phyloP scores from a whole-genome alignment of 2,888 invertebrate species.

The Diaperis boleti region DNA sequence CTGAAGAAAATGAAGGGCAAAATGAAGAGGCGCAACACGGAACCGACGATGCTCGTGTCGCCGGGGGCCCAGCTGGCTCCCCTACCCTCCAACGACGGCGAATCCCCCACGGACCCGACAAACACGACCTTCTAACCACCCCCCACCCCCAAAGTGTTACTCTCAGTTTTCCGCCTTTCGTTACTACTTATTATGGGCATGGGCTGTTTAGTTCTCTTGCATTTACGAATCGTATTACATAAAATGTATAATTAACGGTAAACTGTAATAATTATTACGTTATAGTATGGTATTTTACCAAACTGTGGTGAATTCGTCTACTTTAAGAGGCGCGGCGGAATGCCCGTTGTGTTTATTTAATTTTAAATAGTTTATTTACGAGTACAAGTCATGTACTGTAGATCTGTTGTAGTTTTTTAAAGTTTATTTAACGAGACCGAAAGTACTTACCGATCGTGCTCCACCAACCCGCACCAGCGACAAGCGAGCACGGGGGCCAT shows the following conservation, averaged over 20 bases:
- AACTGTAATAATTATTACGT: constrained; percentile 71
- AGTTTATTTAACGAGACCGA: constrained; percentile 50
- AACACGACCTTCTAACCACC: constrained; percentile 63
- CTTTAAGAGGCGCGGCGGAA: constrained; percentile 47
- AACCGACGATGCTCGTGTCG: constrained; percentile 79
- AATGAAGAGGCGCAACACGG: constrained; percentile 96
- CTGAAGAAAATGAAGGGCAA: constrained; percentile 97
- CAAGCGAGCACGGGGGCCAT: constrained; percentile 31
- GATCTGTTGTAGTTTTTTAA: constrained; percentile 53
- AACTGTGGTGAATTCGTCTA: constrained; percentile 54
- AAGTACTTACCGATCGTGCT: background rate
- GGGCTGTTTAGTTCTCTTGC: constrained; percentile 54
- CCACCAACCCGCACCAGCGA: constrained; percentile 4
- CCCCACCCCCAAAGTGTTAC: constrained; percentile 22
- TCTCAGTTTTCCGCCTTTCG: constrained; percentile 29
- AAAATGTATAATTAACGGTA: constrained; percentile 62
- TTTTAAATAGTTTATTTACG: constrained; percentile 54
- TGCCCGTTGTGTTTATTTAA: constrained; percentile 54
- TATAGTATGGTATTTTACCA: constrained; percentile 73
- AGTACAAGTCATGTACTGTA: constrained; percentile 56
- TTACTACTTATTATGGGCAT: constrained; percentile 44
- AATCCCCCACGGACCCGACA: constrained; percentile 66
- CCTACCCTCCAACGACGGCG: constrained; percentile 66
- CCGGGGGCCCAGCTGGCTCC: constrained; percentile 67
- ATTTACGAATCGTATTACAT: constrained; percentile 58